phyloP scores from a whole-genome alignment of 2,113 vertebrate species.

The Canis aureus region DNA sequence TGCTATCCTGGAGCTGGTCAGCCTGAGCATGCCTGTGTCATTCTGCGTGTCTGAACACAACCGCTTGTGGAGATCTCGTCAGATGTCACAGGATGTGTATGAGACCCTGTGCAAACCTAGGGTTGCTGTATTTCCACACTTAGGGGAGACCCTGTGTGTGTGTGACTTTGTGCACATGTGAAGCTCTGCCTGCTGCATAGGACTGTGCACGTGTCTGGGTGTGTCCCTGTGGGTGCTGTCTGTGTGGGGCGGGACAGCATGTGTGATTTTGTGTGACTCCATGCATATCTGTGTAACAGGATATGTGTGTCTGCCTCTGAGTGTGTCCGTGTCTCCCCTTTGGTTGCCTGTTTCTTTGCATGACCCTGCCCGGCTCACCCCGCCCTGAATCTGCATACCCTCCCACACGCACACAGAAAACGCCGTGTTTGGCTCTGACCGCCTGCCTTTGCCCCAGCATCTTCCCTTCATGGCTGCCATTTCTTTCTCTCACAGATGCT shows the following conservation, averaged over 20 bases:
- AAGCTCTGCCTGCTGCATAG: background rate
- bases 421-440: too few relatives aligned
- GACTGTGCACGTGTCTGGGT: background rate
- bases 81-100: background rate
- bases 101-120: accelerated
- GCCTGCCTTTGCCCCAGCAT: background rate
- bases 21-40: background rate
- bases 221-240: background rate
- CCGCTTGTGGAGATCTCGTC: background rate
- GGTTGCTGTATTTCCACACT: background rate
- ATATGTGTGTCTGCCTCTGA: background rate
- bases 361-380: accelerated
- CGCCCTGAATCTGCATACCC: background rate
- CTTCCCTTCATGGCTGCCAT: background rate
- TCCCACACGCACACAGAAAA: background rate
- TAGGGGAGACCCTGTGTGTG: background rate
- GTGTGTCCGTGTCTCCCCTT: background rate
- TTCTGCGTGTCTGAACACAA: background rate
- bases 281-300: too few relatives aligned
- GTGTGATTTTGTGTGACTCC: background rate
- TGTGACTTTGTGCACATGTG: background rate
- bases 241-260: accelerated
- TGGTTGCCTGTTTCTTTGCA: background rate
- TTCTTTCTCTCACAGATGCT: background rate
- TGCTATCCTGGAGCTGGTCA: background rate